Base-by-base conservation (phyloP, 1,140 invertebrate genomes). In the Eumaeus atala region DNA sequence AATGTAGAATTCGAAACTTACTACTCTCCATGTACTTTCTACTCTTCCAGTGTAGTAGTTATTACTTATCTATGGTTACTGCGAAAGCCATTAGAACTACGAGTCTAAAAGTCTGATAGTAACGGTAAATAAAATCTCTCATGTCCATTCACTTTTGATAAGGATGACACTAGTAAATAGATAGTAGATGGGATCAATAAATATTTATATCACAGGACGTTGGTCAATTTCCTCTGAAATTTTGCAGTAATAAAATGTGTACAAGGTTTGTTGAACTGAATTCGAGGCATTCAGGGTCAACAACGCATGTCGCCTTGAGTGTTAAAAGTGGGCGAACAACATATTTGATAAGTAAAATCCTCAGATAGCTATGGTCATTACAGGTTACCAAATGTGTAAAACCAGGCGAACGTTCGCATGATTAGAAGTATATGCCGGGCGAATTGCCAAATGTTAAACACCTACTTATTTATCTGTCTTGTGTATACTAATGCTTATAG, bases 271-370 rank as follows among this genome's bases (percentile, higher is more conserved):
- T 54, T 44, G 48, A 54, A 14, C 51, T 51, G 36, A 52, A 42
- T 57, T 57, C 54, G 53, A 35, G 21, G 56, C 12, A 62, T 53
- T 67, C 68, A 71, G 66, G 68, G 68, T 68, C 66, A 68, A 59
- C 68, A 53, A 51, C 54, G 56, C 48, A 56, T 47, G 48, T 61
- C 56, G 58, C 59, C 58, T 67, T 59, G 74, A 66, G 44, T 17
- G 59, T 52, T 21, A 38, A 44, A 64, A 54, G 79, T 83, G 69
- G 79, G 79, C 72, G 79, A 74, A 72, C 74, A 38, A 64, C 75
- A 78, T 78, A 72, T 73, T 58, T 70, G 69, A 66, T 63, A 52
- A 48, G 57, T 55, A 52, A 53, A 63, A 36, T 58, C 54, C 50
- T 59, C 62, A 64, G 55, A 68, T 67, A 61, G 61, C 64, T 70